Conservation (phyloP, 2,797 vertebrate genomes). For the Gouania willdenowi region DNA sequence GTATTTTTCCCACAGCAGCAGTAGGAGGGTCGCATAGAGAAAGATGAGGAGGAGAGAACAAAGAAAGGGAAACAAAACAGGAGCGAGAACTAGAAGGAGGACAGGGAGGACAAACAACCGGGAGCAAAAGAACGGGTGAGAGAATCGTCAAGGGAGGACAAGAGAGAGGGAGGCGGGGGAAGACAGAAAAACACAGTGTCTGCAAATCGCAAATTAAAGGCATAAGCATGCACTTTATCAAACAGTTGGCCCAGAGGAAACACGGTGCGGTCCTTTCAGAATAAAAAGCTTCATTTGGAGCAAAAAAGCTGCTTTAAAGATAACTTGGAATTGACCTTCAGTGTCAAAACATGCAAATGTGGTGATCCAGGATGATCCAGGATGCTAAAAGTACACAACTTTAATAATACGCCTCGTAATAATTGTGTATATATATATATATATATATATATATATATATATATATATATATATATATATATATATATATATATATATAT, state of each 20-base stretch:
- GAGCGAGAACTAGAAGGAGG: not conserved
- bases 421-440: too few relatives aligned
- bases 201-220: conserved; percentile 71
- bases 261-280: conserved; percentile 34
- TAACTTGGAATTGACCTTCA: too few relatives aligned
- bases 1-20: conserved; percentile 47
- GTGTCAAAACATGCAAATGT: too few relatives aligned
- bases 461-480: too few relatives aligned
- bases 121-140: conserved; percentile 13
- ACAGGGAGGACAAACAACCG: conserved; percentile 19
- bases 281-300: conserved; percentile 35
- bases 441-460: too few relatives aligned
- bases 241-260: conserved; percentile 39
- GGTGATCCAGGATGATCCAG: too few relatives aligned
- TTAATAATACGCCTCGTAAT: too few relatives aligned
- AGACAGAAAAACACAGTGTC: conserved; percentile 52
- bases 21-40: conserved; percentile 15
- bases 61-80: not conserved
- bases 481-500: too few relatives aligned
- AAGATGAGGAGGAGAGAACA: conserved; percentile 5
- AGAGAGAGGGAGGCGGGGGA: conserved; percentile 13
- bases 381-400: too few relatives aligned
- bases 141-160: conserved; percentile 31
- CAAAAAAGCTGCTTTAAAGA: too few relatives aligned
- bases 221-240: conserved; percentile 43